These are phyloP conservation scores for Drosophila suboccidentalis DNA, from an alignment of 2,888 invertebrate species.

Conservation along the genomic window DNA sequence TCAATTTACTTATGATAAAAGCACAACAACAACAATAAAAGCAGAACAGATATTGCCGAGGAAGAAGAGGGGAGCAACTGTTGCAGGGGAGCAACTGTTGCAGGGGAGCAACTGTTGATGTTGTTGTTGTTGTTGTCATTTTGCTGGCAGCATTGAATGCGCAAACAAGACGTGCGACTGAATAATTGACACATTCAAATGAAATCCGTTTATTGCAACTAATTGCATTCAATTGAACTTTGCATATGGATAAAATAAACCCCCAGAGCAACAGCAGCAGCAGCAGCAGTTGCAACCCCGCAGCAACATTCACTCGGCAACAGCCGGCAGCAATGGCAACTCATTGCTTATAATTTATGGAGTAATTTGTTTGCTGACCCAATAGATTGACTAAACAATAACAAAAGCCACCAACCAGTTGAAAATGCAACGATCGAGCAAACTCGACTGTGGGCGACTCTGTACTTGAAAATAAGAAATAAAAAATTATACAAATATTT, in stretches of 20 bases:
- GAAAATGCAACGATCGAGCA: background rate
- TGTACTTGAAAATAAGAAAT: background rate
- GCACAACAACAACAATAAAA: slow-evolving; percentile 13
- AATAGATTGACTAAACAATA: slow-evolving; percentile 13
- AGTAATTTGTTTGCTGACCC: slow-evolving; percentile 28
- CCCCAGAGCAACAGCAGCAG: background rate
- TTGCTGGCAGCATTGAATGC: slow-evolving; percentile 37
- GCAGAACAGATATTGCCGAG: slow-evolving; percentile 1
- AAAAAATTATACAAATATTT: background rate
- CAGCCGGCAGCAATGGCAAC: slow-evolving; percentile 18
- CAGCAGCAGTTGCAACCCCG: background rate
- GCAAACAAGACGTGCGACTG: slow-evolving; percentile 36
- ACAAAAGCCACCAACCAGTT: slow-evolving; percentile 12
- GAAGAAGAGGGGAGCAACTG: background rate
- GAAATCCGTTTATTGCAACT: slow-evolving; percentile 65
- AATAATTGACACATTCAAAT: slow-evolving; percentile 43
- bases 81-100: slow-evolving; percentile 2
- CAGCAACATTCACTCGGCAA: slow-evolving; percentile 13
- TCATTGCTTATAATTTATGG: slow-evolving; percentile 43
- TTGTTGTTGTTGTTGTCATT: slow-evolving; percentile 1
- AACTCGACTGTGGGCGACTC: background rate
- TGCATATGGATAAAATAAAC: slow-evolving; percentile 5
- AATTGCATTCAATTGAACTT: slow-evolving; percentile 71
- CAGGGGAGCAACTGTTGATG: too few species aligned
- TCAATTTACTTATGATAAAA: slow-evolving; percentile 65